Evolutionary conservation across 1,140 invertebrate species (phyloP).

Genomic region (Eumaeus atala): DNA sequence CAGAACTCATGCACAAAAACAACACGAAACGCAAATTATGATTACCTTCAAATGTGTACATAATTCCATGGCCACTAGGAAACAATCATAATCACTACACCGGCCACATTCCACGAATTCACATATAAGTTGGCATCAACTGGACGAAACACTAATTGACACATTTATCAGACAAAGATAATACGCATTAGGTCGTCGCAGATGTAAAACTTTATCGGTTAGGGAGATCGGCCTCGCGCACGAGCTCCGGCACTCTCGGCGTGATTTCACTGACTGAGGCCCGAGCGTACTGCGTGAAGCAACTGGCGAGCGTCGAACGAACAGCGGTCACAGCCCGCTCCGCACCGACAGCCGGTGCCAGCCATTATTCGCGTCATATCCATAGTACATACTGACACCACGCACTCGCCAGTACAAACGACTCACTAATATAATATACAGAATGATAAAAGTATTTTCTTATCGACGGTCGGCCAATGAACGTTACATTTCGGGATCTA

Average conservation of each 20-base stretch:
- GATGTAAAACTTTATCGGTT: slow-evolving; percentile 28
- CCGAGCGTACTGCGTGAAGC: not conserved
- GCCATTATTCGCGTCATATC: slow-evolving; percentile 64
- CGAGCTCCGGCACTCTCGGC: slow-evolving; percentile 61
- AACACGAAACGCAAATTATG: slow-evolving; percentile 35
- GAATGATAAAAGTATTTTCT: slow-evolving; percentile 44
- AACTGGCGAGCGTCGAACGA: slow-evolving; percentile 12
- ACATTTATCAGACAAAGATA: slow-evolving; percentile 59
- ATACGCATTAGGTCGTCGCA: slow-evolving; percentile 46
- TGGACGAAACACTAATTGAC: slow-evolving; percentile 47
- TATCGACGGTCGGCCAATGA: not conserved
- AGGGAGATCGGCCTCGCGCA: slow-evolving; percentile 45
- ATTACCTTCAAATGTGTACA: slow-evolving; percentile 62
- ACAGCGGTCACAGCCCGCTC: slow-evolving; percentile 33
- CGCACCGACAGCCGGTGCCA: slow-evolving; percentile 45
- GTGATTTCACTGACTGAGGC: slow-evolving; percentile 48
- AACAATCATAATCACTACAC: slow-evolving; percentile 25
- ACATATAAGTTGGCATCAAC: slow-evolving; percentile 20
- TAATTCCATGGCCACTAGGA: slow-evolving; percentile 59
- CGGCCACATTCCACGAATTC: slow-evolving; percentile 9
- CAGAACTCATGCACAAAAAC: slow-evolving; percentile 42
- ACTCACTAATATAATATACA: slow-evolving; percentile 42
- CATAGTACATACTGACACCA: slow-evolving; percentile 51
- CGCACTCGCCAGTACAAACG: slow-evolving; percentile 65
- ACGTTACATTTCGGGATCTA: too few relatives aligned